A percentile compares a stretch with the other conserved stretches of the same genome.
These are phyloP conservation scores for Pangasius larnaudii DNA, from an alignment of 2,797 vertebrate genomes.

Conservation along the genomic window DNA sequence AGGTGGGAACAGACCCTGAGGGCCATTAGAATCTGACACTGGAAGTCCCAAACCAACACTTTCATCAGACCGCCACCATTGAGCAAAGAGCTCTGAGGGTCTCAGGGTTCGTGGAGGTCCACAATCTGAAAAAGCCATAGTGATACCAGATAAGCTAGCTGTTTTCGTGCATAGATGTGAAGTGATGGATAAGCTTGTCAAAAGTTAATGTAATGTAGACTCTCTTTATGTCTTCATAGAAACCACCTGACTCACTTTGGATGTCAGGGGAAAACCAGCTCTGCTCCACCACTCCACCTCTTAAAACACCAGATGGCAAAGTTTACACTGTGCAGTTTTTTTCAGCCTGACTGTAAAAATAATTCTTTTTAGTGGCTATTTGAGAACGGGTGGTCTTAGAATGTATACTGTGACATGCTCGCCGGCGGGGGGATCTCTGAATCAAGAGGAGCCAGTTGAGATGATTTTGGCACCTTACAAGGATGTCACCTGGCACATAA, in stretches of 20 bases:
- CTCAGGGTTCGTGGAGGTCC: constrained; percentile 7
- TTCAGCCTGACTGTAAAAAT: background rate
- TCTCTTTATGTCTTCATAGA: background rate
- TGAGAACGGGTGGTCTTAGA: background rate
- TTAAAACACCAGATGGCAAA: background rate
- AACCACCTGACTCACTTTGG: background rate
- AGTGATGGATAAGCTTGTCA: background rate
- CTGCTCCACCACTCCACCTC: background rate
- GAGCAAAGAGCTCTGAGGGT: constrained; percentile 13
- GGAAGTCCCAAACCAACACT: constrained; percentile 16
- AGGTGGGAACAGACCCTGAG: constrained; percentile 24
- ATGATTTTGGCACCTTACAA: background rate
- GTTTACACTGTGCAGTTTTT: background rate
- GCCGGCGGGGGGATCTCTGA: background rate
- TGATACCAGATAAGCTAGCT: background rate
- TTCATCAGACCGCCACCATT: constrained; percentile 15
- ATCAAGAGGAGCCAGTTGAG: background rate
- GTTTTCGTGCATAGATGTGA: background rate
- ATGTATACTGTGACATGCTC: background rate
- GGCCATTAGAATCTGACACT: constrained; percentile 34
- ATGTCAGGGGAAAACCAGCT: background rate
- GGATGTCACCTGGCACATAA: too few species aligned
- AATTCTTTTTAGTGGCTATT: background rate
- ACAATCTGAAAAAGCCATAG: constrained; percentile 10
- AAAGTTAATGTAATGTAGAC: background rate